Percentiles rank a stretch among this genome's conserved stretches.
These are phyloP conservation scores for Anastatus disparis DNA, from an alignment of 1,140 invertebrate species.

Conservation along the genomic window DNA sequence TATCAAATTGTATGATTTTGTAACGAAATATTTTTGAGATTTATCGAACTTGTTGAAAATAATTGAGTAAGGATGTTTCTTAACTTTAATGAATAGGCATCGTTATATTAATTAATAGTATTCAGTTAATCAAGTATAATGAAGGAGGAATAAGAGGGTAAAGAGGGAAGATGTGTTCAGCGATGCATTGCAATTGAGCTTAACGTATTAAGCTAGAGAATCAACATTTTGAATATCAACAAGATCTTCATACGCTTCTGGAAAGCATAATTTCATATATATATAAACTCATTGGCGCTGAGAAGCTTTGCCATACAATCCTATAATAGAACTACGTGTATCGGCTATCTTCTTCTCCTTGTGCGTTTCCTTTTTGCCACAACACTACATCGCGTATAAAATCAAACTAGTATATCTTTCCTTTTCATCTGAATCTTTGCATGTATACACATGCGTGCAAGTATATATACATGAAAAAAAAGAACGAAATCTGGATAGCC, in stretches of 20 bases:
- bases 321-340: constrained; percentile 9
- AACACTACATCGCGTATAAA: too few species aligned
- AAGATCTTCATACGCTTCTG: not conserved
- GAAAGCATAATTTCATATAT: not conserved
- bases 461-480: not conserved
- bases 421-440: too few species aligned
- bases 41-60: too few species aligned
- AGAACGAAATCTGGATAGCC: constrained; percentile 1
- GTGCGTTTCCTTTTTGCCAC: too few species aligned
- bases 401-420: too few species aligned
- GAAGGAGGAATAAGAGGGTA: too few species aligned
- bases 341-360: not conserved
- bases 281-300: not conserved
- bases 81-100: too few species aligned
- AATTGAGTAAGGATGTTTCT: too few species aligned
- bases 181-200: not conserved
- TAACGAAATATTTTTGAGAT: too few species aligned
- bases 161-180: not conserved
- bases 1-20: too few species aligned
- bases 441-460: too few species aligned
- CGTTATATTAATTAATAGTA: not conserved
- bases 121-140: not conserved
- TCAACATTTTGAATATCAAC: constrained; percentile 37
- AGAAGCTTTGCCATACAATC: not conserved
- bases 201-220: not conserved